phyloP scores from a whole-genome alignment of 1,140 invertebrate species.

The Euura lappo region DNA sequence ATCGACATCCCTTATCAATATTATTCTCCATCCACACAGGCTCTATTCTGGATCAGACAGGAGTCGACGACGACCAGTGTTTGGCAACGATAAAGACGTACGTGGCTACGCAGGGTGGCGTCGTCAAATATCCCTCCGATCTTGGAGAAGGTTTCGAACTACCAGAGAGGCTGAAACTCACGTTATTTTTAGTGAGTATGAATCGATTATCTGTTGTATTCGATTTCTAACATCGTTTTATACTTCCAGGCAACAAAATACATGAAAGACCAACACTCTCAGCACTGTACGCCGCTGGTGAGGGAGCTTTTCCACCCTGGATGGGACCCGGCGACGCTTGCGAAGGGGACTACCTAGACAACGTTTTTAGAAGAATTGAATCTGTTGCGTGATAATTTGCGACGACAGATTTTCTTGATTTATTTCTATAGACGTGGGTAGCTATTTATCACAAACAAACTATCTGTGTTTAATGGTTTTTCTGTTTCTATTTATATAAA shows the following conservation, averaged over 20 bases:
- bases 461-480: not conserved
- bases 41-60: slow-evolving; percentile 38
- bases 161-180: slow-evolving; percentile 63
- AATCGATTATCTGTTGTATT: slow-evolving; percentile 27
- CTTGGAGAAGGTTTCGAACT: slow-evolving; percentile 65
- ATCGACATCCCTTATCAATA: slow-evolving; percentile 29
- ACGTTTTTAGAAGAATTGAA: not conserved
- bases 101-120: slow-evolving; percentile 56
- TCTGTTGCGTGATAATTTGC: not conserved
- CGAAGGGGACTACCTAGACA: not conserved
- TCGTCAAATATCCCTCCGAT: slow-evolving; percentile 65
- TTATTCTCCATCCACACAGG: slow-evolving; percentile 35
- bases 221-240: slow-evolving; percentile 22
- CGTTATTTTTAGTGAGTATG: slow-evolving; percentile 66
- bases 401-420: not conserved
- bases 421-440: not conserved
- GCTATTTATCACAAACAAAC: not conserved
- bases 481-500: not conserved
- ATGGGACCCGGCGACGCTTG: slow-evolving; percentile 46
- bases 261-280: slow-evolving; percentile 84
- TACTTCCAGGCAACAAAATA: slow-evolving; percentile 74
- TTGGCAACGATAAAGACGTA: slow-evolving; percentile 63
- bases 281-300: slow-evolving; percentile 85
- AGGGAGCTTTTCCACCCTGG: slow-evolving; percentile 67
- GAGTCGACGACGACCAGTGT: slow-evolving; percentile 62